phyloP scores from a whole-genome alignment of 2,113 vertebrate species.

The Pangasianodon hypophthalmus region DNA sequence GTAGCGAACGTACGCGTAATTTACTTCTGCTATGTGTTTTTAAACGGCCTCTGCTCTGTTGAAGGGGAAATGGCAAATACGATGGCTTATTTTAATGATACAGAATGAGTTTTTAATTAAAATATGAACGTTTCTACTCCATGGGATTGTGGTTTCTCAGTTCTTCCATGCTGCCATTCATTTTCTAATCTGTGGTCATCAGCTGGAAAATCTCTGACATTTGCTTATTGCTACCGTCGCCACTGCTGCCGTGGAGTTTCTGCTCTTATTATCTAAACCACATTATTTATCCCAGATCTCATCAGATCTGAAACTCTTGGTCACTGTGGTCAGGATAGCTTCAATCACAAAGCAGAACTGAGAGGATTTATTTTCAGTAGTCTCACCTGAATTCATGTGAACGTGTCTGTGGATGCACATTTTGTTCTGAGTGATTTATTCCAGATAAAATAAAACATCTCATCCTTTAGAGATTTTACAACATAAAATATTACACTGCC shows the following conservation, averaged over 20 bases:
- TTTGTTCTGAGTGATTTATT: not conserved
- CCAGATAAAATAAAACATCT: not conserved
- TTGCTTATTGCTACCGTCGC: not conserved
- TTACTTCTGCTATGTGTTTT: conserved; percentile 46
- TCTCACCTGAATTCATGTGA: not conserved
- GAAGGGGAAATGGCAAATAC: conserved; percentile 54
- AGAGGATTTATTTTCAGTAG: not conserved
- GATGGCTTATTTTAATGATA: conserved; percentile 75
- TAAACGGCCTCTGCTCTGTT: conserved; percentile 54
- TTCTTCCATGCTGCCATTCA: not conserved
- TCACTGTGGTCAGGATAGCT: not conserved
- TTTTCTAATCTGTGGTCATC: not conserved
- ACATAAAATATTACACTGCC: not conserved
- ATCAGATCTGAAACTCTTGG: not conserved
- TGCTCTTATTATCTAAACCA: too few species aligned
- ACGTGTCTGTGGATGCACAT: not conserved
- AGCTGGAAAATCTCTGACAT: not conserved
- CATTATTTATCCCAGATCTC: not conserved
- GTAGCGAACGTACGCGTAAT: conserved; percentile 16
- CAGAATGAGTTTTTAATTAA: conserved; percentile 75
- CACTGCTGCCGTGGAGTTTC: not conserved
- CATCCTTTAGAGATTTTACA: not conserved
- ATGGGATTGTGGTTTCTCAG: conserved; percentile 44
- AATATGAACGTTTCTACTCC: conserved; percentile 66
- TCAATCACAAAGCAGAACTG: not conserved